phyloP scores from a whole-genome alignment of 2,797 vertebrate species.

The Malacoraja senta region DNA sequence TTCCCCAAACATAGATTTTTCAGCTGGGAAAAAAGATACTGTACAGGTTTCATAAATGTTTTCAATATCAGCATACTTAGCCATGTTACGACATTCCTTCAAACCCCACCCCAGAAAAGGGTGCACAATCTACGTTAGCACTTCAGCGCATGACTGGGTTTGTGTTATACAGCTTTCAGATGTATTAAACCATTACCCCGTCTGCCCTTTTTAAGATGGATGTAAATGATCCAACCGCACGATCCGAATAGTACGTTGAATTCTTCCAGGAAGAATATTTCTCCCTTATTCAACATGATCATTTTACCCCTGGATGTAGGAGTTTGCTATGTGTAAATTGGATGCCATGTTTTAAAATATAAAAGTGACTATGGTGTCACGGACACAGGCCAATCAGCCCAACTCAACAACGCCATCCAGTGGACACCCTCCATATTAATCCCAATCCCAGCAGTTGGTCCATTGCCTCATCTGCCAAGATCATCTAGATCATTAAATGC shows the following conservation, averaged over 20 bases:
- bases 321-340: neutral
- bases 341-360: neutral
- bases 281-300: neutral
- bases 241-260: neutral
- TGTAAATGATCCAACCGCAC: neutral
- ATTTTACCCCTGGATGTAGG: neutral
- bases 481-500: too few relatives aligned
- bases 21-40: neutral
- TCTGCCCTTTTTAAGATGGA: neutral
- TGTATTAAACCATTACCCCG: too few relatives aligned
- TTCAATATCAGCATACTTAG: neutral
- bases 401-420: too few relatives aligned
- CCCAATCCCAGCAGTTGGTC: too few relatives aligned
- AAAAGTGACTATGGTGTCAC: neutral
- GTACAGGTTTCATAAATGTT: neutral
- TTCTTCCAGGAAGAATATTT: neutral
- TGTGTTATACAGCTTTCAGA: neutral
- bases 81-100: neutral
- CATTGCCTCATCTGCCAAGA: too few relatives aligned
- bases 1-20: neutral
- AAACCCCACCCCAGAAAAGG: neutral
- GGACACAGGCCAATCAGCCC: too few relatives aligned
- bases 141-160: neutral
- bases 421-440: too few relatives aligned
- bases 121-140: neutral